Evolutionary conservation across 2,797 vertebrate genomes (phyloP).

Genomic region (Dendrocincla tyrannina): DNA sequence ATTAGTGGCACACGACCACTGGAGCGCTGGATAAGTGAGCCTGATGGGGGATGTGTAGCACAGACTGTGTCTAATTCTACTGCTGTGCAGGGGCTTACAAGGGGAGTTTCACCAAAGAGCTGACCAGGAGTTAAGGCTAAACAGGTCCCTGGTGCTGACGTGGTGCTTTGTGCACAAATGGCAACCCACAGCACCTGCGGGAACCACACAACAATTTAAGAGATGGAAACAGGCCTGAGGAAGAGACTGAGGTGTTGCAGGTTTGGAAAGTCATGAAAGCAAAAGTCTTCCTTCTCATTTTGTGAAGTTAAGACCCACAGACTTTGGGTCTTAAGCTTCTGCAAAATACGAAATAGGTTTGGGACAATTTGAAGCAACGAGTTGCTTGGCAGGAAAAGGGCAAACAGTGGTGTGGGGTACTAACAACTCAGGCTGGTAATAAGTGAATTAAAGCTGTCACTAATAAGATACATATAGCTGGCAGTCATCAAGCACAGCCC

Average conservation of each 20-base stretch:
- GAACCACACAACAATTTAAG: not conserved
- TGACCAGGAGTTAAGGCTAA: not conserved
- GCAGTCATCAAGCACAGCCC: not conserved
- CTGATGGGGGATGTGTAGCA: not conserved
- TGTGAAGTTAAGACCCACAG: not conserved
- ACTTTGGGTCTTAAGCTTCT: not conserved
- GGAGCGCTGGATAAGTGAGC: not conserved
- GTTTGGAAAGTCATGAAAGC: not conserved
- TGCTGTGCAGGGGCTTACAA: not conserved
- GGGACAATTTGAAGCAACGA: not conserved
- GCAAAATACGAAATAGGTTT: not conserved
- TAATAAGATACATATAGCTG: rapidly evolving
- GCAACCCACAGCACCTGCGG: not conserved
- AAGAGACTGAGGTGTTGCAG: not conserved
- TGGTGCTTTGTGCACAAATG: not conserved
- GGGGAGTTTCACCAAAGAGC: not conserved
- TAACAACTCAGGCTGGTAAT: not conserved
- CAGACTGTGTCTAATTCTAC: not conserved
- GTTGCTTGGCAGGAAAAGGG: not conserved
- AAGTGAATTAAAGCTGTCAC: not conserved
- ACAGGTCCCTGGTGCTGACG: not conserved
- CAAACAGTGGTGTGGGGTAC: not conserved
- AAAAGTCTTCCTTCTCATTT: not conserved
- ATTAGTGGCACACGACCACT: not conserved
- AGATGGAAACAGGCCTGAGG: not conserved